Evolutionary conservation across 2,797 vertebrate species (phyloP).

Genomic region (Scomberomorus guttatus): DNA sequence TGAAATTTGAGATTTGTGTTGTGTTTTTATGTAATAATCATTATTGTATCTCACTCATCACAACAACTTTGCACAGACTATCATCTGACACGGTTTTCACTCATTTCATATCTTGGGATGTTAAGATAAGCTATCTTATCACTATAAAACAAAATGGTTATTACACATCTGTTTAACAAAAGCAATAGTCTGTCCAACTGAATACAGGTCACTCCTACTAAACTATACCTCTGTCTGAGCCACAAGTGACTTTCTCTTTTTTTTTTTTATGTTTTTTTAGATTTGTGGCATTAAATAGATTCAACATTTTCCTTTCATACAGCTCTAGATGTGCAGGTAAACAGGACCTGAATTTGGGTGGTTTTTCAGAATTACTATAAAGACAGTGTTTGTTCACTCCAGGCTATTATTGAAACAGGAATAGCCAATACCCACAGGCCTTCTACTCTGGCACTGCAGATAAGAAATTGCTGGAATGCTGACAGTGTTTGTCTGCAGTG

Average conservation of each 20-base stretch:
- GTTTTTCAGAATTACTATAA: constrained; percentile 13
- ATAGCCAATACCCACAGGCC: constrained; percentile 51
- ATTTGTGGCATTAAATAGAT: not conserved
- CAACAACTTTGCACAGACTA: not conserved
- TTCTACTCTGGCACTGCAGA: constrained; percentile 70
- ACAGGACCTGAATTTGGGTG: not conserved
- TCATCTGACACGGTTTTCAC: constrained; percentile 1
- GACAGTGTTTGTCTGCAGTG: constrained; percentile 70
- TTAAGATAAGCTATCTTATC: not conserved
- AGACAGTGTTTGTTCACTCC: constrained; percentile 20
- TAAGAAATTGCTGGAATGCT: constrained; percentile 79
- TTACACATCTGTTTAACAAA: constrained; percentile 1
- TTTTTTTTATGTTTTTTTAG: not conserved
- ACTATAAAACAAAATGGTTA: constrained; percentile 16
- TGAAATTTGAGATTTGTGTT: not conserved
- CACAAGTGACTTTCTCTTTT: not conserved
- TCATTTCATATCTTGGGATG: not conserved
- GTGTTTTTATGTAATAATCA: not conserved
- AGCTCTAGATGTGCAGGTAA: not conserved
- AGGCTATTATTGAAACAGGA: constrained; percentile 59
- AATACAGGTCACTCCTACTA: not conserved
- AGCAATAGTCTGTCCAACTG: not conserved
- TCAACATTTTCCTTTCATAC: not conserved
- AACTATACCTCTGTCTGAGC: not conserved
- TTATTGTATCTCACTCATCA: constrained; percentile 13